Conservation (phyloP, 2,797 vertebrate species). For the Parauchenoglanis punctatus region DNA sequence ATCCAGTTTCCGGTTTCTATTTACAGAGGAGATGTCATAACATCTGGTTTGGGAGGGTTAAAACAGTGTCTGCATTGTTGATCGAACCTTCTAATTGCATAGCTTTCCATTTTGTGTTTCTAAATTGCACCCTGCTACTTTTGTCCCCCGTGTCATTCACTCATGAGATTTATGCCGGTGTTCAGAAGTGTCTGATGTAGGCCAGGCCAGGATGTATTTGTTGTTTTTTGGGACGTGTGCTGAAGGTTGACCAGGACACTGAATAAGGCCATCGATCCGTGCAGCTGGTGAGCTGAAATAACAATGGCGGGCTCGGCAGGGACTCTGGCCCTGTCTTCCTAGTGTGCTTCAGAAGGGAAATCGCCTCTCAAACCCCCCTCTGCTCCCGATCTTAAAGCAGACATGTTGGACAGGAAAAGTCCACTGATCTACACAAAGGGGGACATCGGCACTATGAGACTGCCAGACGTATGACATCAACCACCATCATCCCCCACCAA, state of each 20-base stretch:
- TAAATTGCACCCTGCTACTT: conserved; percentile 20
- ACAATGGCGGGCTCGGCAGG: conserved; percentile 75
- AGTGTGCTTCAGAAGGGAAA: conserved; percentile 68
- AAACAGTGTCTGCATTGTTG: neutral
- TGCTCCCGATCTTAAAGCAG: conserved; percentile 32
- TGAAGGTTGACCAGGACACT: conserved; percentile 68
- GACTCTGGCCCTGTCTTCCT: conserved; percentile 77
- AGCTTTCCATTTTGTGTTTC: conserved; percentile 5
- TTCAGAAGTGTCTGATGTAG: conserved; percentile 21
- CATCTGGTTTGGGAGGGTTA: neutral
- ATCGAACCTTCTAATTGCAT: conserved; percentile 7
- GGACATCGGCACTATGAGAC: conserved; percentile 38
- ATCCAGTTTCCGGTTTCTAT: conserved; percentile 8
- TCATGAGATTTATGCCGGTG: neutral
- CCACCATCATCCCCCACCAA: conserved; percentile 1
- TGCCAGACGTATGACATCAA: conserved; percentile 58
- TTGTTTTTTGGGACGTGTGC: conserved; percentile 59
- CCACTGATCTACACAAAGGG: conserved; percentile 53
- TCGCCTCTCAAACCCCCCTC: conserved; percentile 47
- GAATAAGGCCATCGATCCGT: conserved; percentile 57
- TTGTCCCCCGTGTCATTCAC: neutral
- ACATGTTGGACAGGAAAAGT: conserved; percentile 53
- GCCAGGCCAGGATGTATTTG: conserved; percentile 48
- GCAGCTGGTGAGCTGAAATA: conserved; percentile 69
- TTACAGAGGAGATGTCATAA: conserved; percentile 5